Conservation (phyloP, 2,797 vertebrate genomes). For the Lerista edwardsae region DNA sequence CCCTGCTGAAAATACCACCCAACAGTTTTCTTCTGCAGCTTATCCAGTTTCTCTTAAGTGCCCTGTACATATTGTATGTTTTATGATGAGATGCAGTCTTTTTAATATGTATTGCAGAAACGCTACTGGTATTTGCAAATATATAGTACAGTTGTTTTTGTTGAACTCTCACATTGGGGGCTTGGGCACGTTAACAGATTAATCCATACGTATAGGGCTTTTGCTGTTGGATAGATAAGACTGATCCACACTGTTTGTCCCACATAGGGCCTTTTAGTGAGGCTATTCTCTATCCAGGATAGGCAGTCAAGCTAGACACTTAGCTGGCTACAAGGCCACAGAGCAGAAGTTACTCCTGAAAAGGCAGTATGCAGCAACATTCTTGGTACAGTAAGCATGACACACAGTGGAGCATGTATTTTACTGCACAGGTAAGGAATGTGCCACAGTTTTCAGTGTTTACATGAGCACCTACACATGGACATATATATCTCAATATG, state of each 20-base stretch:
- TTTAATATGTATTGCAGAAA: conserved; percentile 84
- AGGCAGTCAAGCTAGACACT: conserved; percentile 71
- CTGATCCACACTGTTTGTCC: conserved; percentile 72
- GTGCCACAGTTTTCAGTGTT: conserved; percentile 72
- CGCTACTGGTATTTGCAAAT: conserved; percentile 86
- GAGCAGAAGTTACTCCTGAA: conserved; percentile 73
- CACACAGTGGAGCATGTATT: conserved; percentile 75
- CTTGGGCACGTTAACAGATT: conserved; percentile 87
- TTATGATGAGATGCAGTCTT: conserved; percentile 88
- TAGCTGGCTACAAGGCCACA: conserved; percentile 69
- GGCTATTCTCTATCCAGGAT: conserved; percentile 68
- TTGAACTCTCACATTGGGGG: conserved; percentile 86
- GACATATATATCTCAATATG: conserved; percentile 54
- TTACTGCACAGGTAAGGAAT: conserved; percentile 84
- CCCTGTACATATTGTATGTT: conserved; percentile 92
- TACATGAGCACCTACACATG: conserved; percentile 54
- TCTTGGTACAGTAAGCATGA: conserved; percentile 74
- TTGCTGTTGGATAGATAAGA: conserved; percentile 86
- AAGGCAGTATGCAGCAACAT: conserved; percentile 67
- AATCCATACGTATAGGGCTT: conserved; percentile 85
- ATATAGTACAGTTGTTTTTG: conserved; percentile 82
- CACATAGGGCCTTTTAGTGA: conserved; percentile 70
- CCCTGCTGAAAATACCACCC: conserved; percentile 99
- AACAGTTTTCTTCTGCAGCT: conserved; percentile 99
- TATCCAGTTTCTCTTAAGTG: conserved; percentile 99